Base-by-base conservation (phyloP, 2,888 invertebrate genomes). In the Pantelozetes paolii region DNA sequence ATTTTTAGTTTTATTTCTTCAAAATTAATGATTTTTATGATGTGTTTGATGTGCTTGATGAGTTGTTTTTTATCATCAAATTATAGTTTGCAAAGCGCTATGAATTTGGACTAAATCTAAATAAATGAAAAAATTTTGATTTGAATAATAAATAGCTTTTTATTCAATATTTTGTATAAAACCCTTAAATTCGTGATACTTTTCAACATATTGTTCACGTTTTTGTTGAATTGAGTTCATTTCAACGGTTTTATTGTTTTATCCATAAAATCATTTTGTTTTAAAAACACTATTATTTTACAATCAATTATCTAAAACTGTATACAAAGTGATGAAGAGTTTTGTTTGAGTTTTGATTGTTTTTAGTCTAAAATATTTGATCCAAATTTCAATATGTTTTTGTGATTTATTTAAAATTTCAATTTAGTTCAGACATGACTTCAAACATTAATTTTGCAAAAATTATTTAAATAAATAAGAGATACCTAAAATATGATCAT, bases 101-200 rank as follows among this genome's bases (percentile, higher is more conserved):
- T n/a, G n/a, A n/a, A n/a, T n/a, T n/a, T 50, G 50, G 20, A 50
- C 50, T 50, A 50, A 50, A 50, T 50, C 50, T 50, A 50, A 50
- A n/a, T 20, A n/a, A 3, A n/a, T 50, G 20, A 20, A 18, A 45
- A 45, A 45, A 11, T 45, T 15, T 45, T 6, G 50, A n/a, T 50
- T 50, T 50, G 50, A 50, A 50, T 50, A 50, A 8, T 5, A 20
- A 50, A 50, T 50, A 45, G 20, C 20, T n/a, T 50, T 50, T n/a
- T 9, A 5, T 36, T 36, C 11, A 45, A 45, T n/a, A n/a, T n/a
- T 5, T n/a, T 50, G 15, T 50, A n/a, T 20, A 50, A 50, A n/a
- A n/a, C 18, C 50, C 6, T 36, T 5, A 36, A 36, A 36, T 8
- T 36, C 36, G 36, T 36, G 36, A 36, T 11, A 36, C 5, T 36